These are phyloP conservation scores for Sphyrna mokarran DNA, from an alignment of 2,113 vertebrate genomes.

Conservation along the genomic window DNA sequence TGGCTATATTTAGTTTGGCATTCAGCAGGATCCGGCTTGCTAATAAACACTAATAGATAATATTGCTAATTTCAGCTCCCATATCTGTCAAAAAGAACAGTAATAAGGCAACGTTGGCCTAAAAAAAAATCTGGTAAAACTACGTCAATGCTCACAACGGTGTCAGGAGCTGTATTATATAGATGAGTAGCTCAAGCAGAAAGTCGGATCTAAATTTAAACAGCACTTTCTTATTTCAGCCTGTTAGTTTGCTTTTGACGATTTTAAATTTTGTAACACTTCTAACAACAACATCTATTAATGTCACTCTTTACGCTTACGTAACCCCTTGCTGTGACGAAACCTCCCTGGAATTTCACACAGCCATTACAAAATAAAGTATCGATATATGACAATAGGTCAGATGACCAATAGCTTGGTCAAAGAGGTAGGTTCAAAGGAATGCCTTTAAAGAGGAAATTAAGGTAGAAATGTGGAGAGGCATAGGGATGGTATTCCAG, in stretches of 20 bases:
- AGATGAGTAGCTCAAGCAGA: not conserved
- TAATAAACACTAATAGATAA: conserved; percentile 32
- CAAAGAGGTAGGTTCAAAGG: too few relatives aligned
- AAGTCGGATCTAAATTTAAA: not conserved
- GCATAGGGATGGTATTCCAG: too few relatives aligned
- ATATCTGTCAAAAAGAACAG: conserved; percentile 5
- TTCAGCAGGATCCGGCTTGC: not conserved
- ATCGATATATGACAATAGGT: too few relatives aligned
- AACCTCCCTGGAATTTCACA: too few relatives aligned
- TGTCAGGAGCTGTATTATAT: not conserved
- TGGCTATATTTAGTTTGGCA: conserved; percentile 12
- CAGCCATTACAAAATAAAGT: too few relatives aligned
- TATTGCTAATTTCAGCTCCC: conserved; percentile 21
- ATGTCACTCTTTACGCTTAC: too few relatives aligned
- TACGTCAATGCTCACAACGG: not conserved
- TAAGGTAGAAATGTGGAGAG: too few relatives aligned
- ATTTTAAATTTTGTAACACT: not conserved
- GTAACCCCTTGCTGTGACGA: too few relatives aligned
- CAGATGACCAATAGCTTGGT: too few relatives aligned
- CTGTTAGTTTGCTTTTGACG: not conserved
- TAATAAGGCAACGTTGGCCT: conserved; percentile 15
- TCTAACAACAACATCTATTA: not conserved
- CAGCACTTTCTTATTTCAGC: not conserved
- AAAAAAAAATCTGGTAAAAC: not conserved
- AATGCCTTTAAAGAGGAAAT: too few relatives aligned